These are phyloP conservation scores for Balanococcus diminutus DNA, from an alignment of 2,888 invertebrate genomes.

Conservation along the genomic window DNA sequence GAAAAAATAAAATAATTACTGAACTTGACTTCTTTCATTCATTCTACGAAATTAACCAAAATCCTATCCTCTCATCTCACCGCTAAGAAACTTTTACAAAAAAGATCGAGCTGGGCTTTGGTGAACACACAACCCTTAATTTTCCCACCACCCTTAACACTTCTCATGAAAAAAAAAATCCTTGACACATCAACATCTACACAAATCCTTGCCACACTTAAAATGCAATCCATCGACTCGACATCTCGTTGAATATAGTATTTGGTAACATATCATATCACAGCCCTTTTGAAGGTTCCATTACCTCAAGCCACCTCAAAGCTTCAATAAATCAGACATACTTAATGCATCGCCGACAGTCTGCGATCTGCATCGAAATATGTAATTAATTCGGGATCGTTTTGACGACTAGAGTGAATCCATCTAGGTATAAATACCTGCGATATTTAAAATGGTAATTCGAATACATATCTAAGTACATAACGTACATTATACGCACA, in stretches of 20 bases:
- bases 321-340: not conserved
- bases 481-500: not conserved
- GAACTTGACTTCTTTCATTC: no score
- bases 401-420: not conserved
- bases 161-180: not conserved
- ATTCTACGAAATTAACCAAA: no score
- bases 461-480: not conserved
- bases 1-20: no score
- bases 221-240: not conserved
- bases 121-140: no score
- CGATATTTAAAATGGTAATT: not conserved
- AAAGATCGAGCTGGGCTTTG: no score
- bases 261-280: not conserved
- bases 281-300: not conserved
- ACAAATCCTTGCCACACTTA: not conserved
- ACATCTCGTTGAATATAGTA: not conserved
- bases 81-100: no score
- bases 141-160: no score
- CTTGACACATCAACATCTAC: not conserved
- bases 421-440: not conserved
- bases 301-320: not conserved
- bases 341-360: not conserved
- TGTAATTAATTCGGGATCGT: constrained; percentile 1
- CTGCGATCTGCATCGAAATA: not conserved
- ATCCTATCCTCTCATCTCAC: no score